Conservation (phyloP, 2,888 invertebrate species). For the Gerris lacustris region DNA sequence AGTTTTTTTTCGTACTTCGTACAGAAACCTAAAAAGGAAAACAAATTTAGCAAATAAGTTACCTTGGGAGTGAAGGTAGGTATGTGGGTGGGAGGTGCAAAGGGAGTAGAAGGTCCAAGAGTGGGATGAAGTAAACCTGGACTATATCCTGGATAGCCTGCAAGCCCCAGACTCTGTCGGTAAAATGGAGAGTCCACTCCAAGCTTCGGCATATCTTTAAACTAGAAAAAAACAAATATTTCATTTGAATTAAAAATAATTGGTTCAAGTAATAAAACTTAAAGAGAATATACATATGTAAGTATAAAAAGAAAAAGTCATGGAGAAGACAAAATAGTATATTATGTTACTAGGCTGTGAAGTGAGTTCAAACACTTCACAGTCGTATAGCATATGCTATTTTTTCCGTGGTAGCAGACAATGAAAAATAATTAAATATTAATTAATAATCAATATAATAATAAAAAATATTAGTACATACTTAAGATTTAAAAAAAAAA, state of each 20-base stretch:
- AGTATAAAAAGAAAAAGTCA: too few species aligned
- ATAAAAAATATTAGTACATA: too few species aligned
- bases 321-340: too few species aligned
- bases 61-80: constrained; percentile 84
- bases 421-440: too few species aligned
- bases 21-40: too few species aligned
- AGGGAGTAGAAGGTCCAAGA: constrained; percentile 64
- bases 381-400: too few species aligned
- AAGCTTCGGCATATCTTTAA: constrained; percentile 79
- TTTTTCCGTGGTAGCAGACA: too few species aligned
- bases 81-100: constrained; percentile 76
- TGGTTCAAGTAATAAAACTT: background rate
- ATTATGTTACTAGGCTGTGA: too few species aligned
- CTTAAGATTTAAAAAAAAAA: too few species aligned
- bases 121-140: constrained; percentile 68
- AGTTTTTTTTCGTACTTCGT: too few species aligned
- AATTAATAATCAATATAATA: too few species aligned
- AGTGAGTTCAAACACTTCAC: too few species aligned
- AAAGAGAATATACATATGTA: constrained; percentile 12
- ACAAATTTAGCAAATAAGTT: constrained; percentile 28
- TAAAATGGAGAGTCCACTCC: constrained; percentile 66
- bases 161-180: constrained; percentile 59
- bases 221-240: constrained; percentile 40
- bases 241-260: background rate
- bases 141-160: constrained; percentile 64